These are phyloP conservation scores for Mimumesa dahlbomi DNA, from an alignment of 2,888 invertebrate genomes.

Conservation along the genomic window DNA sequence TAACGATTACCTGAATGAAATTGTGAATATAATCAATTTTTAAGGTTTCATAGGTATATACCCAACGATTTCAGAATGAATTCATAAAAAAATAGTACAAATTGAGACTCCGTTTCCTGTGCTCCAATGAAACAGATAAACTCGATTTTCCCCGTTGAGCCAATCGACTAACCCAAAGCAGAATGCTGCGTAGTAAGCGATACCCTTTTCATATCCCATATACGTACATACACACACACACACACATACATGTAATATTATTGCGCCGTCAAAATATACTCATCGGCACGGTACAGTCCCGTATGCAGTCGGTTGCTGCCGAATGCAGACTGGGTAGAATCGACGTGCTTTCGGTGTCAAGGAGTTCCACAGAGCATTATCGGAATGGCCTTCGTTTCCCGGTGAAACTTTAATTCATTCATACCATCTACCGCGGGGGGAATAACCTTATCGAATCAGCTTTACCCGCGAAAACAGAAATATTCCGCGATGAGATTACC, in stretches of 20 bases:
- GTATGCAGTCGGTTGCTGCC: slow-evolving; percentile 9
- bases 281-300: slow-evolving; percentile 5
- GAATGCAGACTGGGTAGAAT: slow-evolving; percentile 18
- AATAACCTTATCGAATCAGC: slow-evolving; percentile 38
- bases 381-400: slow-evolving; percentile 44
- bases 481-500: too few species aligned
- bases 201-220: neutral
- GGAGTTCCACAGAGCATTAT: slow-evolving; percentile 55
- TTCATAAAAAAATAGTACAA: too few species aligned
- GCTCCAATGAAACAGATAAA: too few species aligned
- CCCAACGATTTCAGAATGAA: too few species aligned
- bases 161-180: too few species aligned
- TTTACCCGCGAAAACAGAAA: neutral
- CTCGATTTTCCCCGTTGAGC: too few species aligned
- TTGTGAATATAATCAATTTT: too few species aligned
- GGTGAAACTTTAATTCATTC: slow-evolving; percentile 60
- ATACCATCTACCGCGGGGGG: slow-evolving; percentile 36
- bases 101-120: too few species aligned
- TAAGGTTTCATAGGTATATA: too few species aligned
- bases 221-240: too few species aligned
- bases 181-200: neutral
- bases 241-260: slow-evolving; percentile 7
- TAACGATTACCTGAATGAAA: too few species aligned
- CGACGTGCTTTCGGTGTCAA: slow-evolving; percentile 61
- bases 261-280: slow-evolving; percentile 19